Evolutionary conservation across 2,888 invertebrate genomes (phyloP).

Genomic region (Nebria salina): DNA sequence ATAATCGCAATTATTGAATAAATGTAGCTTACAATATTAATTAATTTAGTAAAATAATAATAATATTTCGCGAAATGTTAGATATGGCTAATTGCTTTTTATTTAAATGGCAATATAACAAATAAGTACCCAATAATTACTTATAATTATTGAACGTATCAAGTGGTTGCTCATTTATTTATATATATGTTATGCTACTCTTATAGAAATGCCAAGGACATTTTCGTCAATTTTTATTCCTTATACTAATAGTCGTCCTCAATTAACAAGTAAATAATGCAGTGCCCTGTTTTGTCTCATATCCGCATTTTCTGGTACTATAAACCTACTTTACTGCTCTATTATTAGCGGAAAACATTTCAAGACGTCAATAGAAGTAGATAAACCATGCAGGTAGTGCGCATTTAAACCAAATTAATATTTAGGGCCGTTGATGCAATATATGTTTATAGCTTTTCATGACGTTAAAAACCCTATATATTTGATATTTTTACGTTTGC

Average conservation of each 20-base stretch:
- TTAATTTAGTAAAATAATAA: background rate
- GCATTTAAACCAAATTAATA: background rate
- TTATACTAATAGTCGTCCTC: background rate
- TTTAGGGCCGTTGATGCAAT: too few species aligned
- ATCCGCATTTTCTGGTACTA: background rate
- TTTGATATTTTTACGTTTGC: background rate
- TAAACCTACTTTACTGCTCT: background rate
- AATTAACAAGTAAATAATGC: background rate
- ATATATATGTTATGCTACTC: background rate
- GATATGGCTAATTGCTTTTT: background rate
- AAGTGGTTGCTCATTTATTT: background rate
- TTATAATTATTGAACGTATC: background rate
- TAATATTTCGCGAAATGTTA: background rate
- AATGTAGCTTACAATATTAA: background rate
- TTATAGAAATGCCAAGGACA: background rate
- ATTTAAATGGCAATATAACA: background rate
- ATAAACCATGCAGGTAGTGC: background rate
- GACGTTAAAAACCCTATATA: background rate
- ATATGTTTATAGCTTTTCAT: background rate
- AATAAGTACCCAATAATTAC: background rate
- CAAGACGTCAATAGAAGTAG: background rate
- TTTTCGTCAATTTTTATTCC: background rate
- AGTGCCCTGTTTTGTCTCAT: background rate
- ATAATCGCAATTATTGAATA: too few species aligned
- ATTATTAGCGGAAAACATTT: background rate